Evolutionary conservation across 2,113 vertebrate species (phyloP).

Genomic region (Perca flavescens): DNA sequence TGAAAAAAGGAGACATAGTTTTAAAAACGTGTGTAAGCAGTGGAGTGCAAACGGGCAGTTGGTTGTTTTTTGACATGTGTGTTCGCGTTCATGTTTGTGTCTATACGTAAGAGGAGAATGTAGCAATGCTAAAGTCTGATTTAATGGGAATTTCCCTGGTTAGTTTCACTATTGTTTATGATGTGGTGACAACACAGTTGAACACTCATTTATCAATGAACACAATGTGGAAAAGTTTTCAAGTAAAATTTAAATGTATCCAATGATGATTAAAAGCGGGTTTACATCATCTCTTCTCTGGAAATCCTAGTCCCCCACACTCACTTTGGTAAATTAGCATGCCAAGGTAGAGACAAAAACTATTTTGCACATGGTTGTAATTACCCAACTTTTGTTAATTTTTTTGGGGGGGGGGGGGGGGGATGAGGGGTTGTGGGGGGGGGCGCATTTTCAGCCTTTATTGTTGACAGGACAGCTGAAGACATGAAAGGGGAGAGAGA

Average conservation of each 20-base stretch:
- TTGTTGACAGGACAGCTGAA: too few species aligned
- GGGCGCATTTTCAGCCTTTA: too few species aligned
- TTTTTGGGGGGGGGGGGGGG: not conserved
- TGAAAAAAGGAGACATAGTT: too few species aligned
- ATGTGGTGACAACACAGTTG: constrained; percentile 12
- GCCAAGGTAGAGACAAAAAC: constrained; percentile 35
- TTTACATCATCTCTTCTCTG: constrained; percentile 43
- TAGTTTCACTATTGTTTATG: constrained; percentile 23
- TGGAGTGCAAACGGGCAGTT: not conserved
- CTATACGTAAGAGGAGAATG: not conserved
- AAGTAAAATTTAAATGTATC: constrained; percentile 38
- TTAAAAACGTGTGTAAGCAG: too few species aligned
- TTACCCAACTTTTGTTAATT: constrained; percentile 54
- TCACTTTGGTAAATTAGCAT: constrained; percentile 47
- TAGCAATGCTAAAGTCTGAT: constrained; percentile 23
- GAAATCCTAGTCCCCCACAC: constrained; percentile 29
- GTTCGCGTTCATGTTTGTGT: not conserved
- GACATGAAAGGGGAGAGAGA: too few species aligned
- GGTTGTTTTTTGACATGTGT: constrained; percentile 8
- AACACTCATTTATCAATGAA: constrained; percentile 14
- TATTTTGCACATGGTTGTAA: constrained; percentile 53
- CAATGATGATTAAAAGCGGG: constrained; percentile 34
- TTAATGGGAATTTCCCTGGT: constrained; percentile 29
- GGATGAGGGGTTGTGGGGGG: too few species aligned
- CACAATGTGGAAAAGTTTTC: constrained; percentile 34